A percentile compares a stretch with the other conserved stretches of the same genome.
These are phyloP conservation scores for Invenusta paracnida DNA, from an alignment of 2,888 invertebrate species.

Conservation along the genomic window DNA sequence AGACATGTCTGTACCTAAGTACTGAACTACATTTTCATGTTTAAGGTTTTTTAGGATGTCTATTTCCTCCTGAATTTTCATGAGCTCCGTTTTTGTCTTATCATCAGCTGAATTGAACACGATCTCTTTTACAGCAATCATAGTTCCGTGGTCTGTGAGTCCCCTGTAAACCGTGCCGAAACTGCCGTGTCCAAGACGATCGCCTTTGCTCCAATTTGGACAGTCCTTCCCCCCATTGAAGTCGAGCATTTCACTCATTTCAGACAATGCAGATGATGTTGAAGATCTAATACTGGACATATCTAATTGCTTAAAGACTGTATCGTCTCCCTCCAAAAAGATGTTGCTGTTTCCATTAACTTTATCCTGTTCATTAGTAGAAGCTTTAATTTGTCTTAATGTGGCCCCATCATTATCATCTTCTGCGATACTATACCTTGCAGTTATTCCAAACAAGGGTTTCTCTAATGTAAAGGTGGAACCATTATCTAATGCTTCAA, in stretches of 20 bases:
- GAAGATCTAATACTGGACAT: background rate
- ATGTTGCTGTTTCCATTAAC: no score
- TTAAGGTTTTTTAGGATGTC: slow-evolving; percentile 58
- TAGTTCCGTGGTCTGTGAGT: slow-evolving; percentile 57
- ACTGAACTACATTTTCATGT: slow-evolving; percentile 60
- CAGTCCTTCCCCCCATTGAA: background rate
- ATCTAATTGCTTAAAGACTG: background rate
- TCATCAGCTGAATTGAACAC: slow-evolving; percentile 56
- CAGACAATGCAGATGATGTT: background rate
- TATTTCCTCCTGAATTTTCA: slow-evolving; percentile 60
- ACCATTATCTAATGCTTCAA: background rate
- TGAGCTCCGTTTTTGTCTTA: slow-evolving; percentile 49
- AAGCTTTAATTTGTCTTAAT: no score
- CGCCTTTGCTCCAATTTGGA: slow-evolving; percentile 58
- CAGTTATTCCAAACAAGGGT: background rate
- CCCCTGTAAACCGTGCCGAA: slow-evolving; percentile 61
- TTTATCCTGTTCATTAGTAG: no score
- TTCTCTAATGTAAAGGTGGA: background rate
- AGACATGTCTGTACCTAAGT: slow-evolving; percentile 59
- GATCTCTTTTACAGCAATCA: slow-evolving; percentile 61
- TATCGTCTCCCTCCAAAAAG: background rate
- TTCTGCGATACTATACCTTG: background rate
- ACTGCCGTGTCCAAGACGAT: slow-evolving; percentile 59
- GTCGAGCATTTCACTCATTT: background rate
- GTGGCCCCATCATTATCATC: background rate